phyloP scores from a whole-genome alignment of 2,113 vertebrate genomes.

The Pseudopodoces humilis region DNA sequence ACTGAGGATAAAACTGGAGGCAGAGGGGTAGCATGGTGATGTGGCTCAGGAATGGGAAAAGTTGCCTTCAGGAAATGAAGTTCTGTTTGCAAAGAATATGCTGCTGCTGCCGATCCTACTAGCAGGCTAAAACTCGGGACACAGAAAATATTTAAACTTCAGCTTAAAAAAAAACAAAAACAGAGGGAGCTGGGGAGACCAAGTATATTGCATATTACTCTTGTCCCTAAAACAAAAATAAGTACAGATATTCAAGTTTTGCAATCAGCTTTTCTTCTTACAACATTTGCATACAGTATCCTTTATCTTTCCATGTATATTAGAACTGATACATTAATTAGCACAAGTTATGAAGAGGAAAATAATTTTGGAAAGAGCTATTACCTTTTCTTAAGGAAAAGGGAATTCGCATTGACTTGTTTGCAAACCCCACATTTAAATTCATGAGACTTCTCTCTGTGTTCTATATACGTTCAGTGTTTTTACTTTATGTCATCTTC shows the following conservation, averaged over 20 bases:
- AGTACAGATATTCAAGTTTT: not conserved
- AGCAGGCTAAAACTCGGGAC: not conserved
- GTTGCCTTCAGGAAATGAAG: not conserved
- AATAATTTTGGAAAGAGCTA: not conserved
- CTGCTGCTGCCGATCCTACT: not conserved
- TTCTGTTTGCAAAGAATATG: not conserved
- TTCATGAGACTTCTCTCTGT: not conserved
- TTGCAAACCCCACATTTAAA: not conserved
- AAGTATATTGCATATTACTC: not conserved
- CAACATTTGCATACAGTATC: not conserved
- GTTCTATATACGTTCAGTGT: not conserved
- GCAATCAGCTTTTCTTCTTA: not conserved
- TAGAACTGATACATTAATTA: not conserved
- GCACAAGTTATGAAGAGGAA: not conserved
- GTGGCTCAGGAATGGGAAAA: not conserved
- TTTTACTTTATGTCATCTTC: not conserved
- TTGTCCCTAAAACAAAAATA: not conserved
- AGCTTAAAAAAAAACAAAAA: not conserved
- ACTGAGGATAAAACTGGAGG: not conserved
- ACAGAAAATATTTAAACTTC: not conserved
- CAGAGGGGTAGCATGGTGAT: accelerated
- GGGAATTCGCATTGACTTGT: not conserved
- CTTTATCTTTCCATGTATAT: not conserved
- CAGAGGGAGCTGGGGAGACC: not conserved
- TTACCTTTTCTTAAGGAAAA: not conserved